Evolutionary conservation across 2,888 invertebrate species (phyloP).

Genomic region (Trisateles emortualis): DNA sequence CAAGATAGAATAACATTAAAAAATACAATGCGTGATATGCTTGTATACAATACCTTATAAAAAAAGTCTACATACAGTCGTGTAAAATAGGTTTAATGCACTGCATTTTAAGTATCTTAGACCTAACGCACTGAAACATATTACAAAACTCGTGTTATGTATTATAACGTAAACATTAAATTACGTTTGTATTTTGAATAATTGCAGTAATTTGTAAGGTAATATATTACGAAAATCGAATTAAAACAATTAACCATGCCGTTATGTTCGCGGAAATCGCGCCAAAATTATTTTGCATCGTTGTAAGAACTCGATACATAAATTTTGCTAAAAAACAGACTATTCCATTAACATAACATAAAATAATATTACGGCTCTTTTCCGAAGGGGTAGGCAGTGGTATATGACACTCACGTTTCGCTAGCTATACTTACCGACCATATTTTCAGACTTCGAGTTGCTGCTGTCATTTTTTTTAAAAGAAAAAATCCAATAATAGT

Average conservation of each 20-base stretch:
- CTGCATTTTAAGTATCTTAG: not conserved
- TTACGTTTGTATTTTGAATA: slow-evolving; percentile 31
- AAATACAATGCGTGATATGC: too few relatives aligned
- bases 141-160: slow-evolving; percentile 40
- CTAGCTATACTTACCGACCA: too few relatives aligned
- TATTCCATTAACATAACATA: too few relatives aligned
- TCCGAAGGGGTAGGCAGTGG: too few relatives aligned
- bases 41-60: too few relatives aligned
- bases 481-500: too few relatives aligned
- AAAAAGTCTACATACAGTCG: too few relatives aligned
- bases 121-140: not conserved
- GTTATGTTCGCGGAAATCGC: slow-evolving; percentile 45
- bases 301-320: slow-evolving; percentile 30
- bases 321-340: slow-evolving; percentile 11
- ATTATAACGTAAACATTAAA: slow-evolving; percentile 31
- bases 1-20: too few relatives aligned
- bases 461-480: too few relatives aligned
- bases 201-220: slow-evolving; percentile 37
- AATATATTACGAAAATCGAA: slow-evolving; percentile 34
- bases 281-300: slow-evolving; percentile 18
- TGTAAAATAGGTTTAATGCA: not conserved
- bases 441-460: too few relatives aligned
- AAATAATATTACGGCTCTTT: too few relatives aligned
- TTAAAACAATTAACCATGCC: slow-evolving; percentile 33
- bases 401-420: too few relatives aligned